These are phyloP conservation scores for Cryptomyrus ogoouensis DNA, from an alignment of 2,113 vertebrate species.

Conservation along the genomic window DNA sequence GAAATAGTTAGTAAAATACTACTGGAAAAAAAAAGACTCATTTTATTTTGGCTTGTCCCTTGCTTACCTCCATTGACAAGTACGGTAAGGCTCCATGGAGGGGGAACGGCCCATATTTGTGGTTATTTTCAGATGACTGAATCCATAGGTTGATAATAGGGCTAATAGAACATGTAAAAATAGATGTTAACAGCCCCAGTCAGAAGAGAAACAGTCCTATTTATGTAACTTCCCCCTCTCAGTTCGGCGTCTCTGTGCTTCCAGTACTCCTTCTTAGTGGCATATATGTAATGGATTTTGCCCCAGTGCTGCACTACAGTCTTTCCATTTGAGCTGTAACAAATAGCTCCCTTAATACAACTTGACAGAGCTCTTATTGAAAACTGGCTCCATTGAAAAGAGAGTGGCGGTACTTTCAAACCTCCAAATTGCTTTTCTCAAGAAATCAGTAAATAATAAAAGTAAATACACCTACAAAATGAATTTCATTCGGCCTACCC, in stretches of 20 bases:
- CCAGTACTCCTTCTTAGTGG: neutral
- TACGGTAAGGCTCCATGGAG: neutral
- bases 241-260: neutral
- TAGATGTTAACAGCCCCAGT: neutral
- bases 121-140: conserved; percentile 1
- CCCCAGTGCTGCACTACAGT: conserved; percentile 11
- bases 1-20: neutral
- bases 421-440: neutral
- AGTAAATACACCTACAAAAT: neutral
- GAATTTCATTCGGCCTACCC: neutral
- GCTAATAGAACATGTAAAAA: conserved; percentile 15
- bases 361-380: conserved; percentile 18
- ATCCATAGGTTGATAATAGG: neutral
- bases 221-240: neutral
- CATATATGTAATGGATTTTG: conserved; percentile 6
- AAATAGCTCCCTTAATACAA: conserved; percentile 25
- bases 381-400: conserved; percentile 22
- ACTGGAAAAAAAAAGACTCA: neutral
- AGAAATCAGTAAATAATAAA: neutral
- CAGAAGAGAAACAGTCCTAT: neutral
- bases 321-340: conserved; percentile 21
- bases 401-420: neutral
- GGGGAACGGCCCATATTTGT: conserved; percentile 1
- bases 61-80: neutral
- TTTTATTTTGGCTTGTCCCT: neutral